A percentile compares a stretch with the other conserved stretches of the same genome.
phyloP scores from a whole-genome alignment of 2,888 invertebrate species.

The Sthenelais limicola region DNA sequence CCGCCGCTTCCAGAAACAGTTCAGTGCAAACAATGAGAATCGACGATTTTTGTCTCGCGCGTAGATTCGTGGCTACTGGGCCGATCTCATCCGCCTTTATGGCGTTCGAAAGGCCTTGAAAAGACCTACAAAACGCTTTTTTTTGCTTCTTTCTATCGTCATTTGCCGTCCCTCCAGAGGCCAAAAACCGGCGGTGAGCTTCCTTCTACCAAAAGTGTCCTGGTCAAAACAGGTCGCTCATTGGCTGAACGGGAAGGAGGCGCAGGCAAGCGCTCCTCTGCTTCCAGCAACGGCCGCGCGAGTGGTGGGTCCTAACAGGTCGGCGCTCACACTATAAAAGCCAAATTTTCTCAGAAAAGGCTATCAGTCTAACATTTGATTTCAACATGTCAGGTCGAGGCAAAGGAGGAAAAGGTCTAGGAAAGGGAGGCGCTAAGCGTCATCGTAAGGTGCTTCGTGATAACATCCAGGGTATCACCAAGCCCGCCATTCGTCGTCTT shows the following conservation, averaged over 20 bases:
- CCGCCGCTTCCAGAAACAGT: neutral
- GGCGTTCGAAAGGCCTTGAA: too few species aligned
- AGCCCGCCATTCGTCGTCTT: constrained; percentile 83
- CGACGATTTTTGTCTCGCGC: neutral
- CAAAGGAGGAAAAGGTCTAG: constrained; percentile 84
- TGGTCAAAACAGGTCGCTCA: neutral
- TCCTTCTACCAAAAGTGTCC: too few species aligned
- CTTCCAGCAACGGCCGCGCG: neutral
- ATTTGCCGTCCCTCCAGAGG: too few species aligned
- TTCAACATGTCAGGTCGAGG: constrained; percentile 83
- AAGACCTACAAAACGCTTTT: too few species aligned
- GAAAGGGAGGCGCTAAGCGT: constrained; percentile 87
- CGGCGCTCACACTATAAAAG: neutral
- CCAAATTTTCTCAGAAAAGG: too few species aligned
- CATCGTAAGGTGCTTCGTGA: constrained; percentile 85
- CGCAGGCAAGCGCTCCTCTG: neutral
- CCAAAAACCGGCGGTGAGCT: too few species aligned
- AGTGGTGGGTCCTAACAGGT: constrained; percentile 7
- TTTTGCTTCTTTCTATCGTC: too few species aligned
- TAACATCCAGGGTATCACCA: constrained; percentile 86
- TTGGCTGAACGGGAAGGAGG: neutral
- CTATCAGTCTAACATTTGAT: neutral
- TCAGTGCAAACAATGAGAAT: neutral
- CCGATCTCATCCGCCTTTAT: too few species aligned
- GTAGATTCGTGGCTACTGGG: too few species aligned